Base-by-base conservation (phyloP, 2,113 vertebrate genomes). In the Pimephales promelas region DNA sequence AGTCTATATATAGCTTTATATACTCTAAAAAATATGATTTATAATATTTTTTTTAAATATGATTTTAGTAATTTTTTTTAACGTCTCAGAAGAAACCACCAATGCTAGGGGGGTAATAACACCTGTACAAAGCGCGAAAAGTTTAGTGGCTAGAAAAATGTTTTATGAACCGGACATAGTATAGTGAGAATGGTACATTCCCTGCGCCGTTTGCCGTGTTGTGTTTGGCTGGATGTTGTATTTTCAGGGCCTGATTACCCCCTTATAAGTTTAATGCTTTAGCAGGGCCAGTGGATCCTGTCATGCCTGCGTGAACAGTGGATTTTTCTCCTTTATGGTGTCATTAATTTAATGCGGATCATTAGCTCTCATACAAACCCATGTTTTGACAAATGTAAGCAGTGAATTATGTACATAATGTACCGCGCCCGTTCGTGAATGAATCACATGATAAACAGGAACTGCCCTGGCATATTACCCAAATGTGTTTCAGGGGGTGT, bases 261-360 rank as follows among this genome's bases (percentile, higher is more conserved):
- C 3, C 90, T 93, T 92, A 94, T 93, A 93, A 94, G 94, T 96
- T 94, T 94, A 92, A 91, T 91, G 94, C 95, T 97, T 97, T 96
- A 96, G 97, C 95, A 95, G 95, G 95, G 95, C 94, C 95, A 94
- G 90, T 93, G 91, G 92, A 94, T 94, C 93, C 94, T 91, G 94
- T 95, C 96, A 96, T 92, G 95, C 92, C 93, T 40, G 89, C 90
- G 85, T 92, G 95, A 94, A 91, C 88, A 90, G 88, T 90, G 93
- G 94, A 97, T 97, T 97, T 97, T 96, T 98, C 97, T 97, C 92
- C 94, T 97, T 98, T 96, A 98, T 98, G 95, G 96, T 92, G 75
- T 95, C 97, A 98, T 98, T 98, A 95, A 97, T 99, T 98, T 97
- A 95, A 92, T 92, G 93, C 93, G 97, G 97, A 96, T 97, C 97